Evolutionary conservation across 2,888 invertebrate genomes (phyloP).

Genomic region (Atrina japonica): DNA sequence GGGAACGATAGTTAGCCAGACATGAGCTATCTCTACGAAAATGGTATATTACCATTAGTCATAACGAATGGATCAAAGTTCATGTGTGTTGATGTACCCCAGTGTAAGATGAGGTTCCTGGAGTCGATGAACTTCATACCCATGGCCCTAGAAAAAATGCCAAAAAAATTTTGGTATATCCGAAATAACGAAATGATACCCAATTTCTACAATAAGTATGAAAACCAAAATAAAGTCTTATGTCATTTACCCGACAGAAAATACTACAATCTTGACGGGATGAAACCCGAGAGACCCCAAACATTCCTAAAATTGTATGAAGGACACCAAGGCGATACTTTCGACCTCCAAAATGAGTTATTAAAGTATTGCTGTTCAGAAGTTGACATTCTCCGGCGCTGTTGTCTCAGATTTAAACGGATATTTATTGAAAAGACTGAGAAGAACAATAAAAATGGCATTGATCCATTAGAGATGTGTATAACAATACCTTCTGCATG

Average conservation of each 20-base stretch:
- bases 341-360: conserved; percentile 35
- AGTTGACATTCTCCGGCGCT: conserved; percentile 41
- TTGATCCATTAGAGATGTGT: conserved; percentile 42
- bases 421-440: conserved; percentile 39
- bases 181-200: too few species aligned
- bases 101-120: conserved; percentile 20
- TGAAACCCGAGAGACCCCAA: conserved; percentile 33
- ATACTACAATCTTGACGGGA: conserved; percentile 36
- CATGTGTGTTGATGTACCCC: conserved; percentile 23
- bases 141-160: conserved; percentile 41
- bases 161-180: conserved; percentile 34
- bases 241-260: conserved; percentile 22
- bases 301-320: conserved; percentile 30
- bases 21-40: conserved; percentile 24
- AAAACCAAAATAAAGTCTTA: conserved; percentile 38
- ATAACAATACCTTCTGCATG: conserved; percentile 48
- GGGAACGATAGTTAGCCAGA: conserved; percentile 36
- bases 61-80: conserved; percentile 31
- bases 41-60: conserved; percentile 27
- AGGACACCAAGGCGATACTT: conserved; percentile 19
- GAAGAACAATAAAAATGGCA: conserved; percentile 21
- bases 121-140: conserved; percentile 38
- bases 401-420: conserved; percentile 45
- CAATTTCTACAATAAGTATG: conserved; percentile 43
- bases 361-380: conserved; percentile 45